Percentiles rank a stretch among this genome's conserved stretches.
These are phyloP conservation scores for Porites rus DNA, from an alignment of 92 coral and sea anemone genomes.

Conservation along the genomic window DNA sequence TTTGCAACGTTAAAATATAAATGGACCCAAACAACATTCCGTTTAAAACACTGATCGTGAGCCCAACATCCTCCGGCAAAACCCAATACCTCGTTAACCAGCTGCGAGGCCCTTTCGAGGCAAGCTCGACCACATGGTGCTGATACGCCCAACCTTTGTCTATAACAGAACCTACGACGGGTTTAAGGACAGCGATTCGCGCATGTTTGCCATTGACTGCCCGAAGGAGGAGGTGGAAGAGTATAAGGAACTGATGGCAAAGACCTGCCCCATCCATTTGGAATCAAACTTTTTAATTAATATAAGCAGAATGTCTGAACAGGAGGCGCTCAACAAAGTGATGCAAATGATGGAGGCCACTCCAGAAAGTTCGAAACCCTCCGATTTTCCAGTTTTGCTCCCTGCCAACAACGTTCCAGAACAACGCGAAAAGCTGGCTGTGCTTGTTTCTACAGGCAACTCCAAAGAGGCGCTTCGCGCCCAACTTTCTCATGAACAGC, in stretches of 20 bases:
- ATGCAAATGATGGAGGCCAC: background rate
- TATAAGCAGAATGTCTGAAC: background rate
- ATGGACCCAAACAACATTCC: slow-evolving; percentile 7
- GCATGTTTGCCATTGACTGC: background rate
- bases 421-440: slow-evolving; percentile 19
- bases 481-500: slow-evolving; percentile 34
- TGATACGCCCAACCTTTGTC: slow-evolving; percentile 15
- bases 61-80: slow-evolving; percentile 22
- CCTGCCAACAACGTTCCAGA: background rate
- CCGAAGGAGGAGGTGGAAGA: background rate
- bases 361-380: too few species aligned
- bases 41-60: slow-evolving; percentile 19
- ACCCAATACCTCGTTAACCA: background rate
- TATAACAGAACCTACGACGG: background rate
- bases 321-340: background rate
- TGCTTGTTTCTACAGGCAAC: slow-evolving; percentile 7
- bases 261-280: too few species aligned
- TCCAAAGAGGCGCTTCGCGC: slow-evolving; percentile 28
- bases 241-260: background rate
- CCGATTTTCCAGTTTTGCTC: background rate
- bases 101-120: slow-evolving; percentile 16
- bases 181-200: background rate
- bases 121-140: slow-evolving; percentile 4
- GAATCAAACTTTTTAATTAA: too few species aligned
- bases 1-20: background rate